Evolutionary conservation across 2,797 vertebrate genomes (phyloP), one percentile per base, ranked within the genome.

Genomic region (Emys orbicularis): DNA sequence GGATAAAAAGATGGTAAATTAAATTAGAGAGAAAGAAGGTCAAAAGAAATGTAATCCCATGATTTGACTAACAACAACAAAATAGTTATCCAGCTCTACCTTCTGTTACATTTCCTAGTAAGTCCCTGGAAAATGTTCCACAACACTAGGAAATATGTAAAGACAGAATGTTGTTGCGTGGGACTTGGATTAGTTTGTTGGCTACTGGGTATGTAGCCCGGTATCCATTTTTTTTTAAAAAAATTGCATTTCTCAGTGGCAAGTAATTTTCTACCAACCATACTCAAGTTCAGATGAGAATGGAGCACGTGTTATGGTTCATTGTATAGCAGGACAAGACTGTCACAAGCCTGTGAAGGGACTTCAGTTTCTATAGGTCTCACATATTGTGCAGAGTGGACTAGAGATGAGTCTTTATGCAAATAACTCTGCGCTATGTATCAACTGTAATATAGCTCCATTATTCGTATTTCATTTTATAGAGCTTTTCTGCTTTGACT

Each of bases 371-470:
- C 84, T 53, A 79, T 81, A 37, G 13, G 31, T 79, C 91, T 65
- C 47, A 44, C 77, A 57, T 37, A 59, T 93, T 72, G 84, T 85
- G 83, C 85, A 50, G 49, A 87, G 47, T 84, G 44, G 81, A 81
- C 94, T 92, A 81, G 87, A 90, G 81, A 94, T 44, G 37, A 86
- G 6, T 79, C 80, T 94, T 89, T 85, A 68, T 81, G 31, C 85
- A 95, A 90, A 57, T 88, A 94, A 79, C 29, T 84, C 31, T 47
- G 54, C 86, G 81, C 44, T 91, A 11, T 31, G 21, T 68, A 87
- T 93, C 94, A 84, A 16, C 81, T 76, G 95, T 86, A n/a, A 41
- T 92, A 47, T 52, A 59, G 23, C 82, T 91, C 91, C n/a, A 94
- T 94, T 87, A 87, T 23, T 83, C 12, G 3, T 53, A 7, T 79